Evolutionary conservation across 2,888 invertebrate genomes (phyloP).

Genomic region (Troglohyphantes excavatus): DNA sequence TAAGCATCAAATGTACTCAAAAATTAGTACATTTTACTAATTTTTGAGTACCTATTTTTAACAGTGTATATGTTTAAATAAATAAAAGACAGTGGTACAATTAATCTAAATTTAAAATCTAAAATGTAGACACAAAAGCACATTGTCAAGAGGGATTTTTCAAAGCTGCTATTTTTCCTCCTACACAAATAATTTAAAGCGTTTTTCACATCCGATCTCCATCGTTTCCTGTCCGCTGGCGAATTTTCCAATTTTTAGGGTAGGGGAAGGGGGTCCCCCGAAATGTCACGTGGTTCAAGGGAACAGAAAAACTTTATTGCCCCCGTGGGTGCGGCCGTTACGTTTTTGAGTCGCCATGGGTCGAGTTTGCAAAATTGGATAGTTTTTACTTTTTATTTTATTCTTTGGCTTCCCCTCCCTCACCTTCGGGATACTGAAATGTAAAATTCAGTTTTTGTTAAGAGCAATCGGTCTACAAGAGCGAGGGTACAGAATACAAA

Average conservation of each 20-base stretch:
- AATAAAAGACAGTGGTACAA: too few species aligned
- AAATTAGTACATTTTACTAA: too few species aligned
- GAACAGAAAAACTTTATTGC: conserved; percentile 61
- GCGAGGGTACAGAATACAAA: too few species aligned
- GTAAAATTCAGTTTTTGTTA: neutral
- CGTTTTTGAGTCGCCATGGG: conserved; percentile 71
- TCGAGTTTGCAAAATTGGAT: conserved; percentile 75
- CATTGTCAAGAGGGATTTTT: too few species aligned
- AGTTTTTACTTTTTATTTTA: conserved; percentile 23
- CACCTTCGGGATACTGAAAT: neutral
- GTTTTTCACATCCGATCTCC: neutral
- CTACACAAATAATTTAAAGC: neutral
- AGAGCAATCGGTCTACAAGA: too few species aligned
- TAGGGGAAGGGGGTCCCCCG: neutral
- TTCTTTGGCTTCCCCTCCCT: neutral
- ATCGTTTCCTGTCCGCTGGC: conserved; percentile 11
- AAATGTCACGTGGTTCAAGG: neutral
- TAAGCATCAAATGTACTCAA: too few species aligned
- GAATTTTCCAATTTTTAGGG: neutral
- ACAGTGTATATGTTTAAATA: too few species aligned
- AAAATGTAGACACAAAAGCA: too few species aligned
- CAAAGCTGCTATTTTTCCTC: neutral
- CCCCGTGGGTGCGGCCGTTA: conserved; percentile 27
- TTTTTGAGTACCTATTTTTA: too few species aligned
- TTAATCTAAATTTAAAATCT: too few species aligned